These are phyloP conservation scores for Glyptemys insculpta DNA, from an alignment of 2,797 vertebrate species.

Conservation along the genomic window DNA sequence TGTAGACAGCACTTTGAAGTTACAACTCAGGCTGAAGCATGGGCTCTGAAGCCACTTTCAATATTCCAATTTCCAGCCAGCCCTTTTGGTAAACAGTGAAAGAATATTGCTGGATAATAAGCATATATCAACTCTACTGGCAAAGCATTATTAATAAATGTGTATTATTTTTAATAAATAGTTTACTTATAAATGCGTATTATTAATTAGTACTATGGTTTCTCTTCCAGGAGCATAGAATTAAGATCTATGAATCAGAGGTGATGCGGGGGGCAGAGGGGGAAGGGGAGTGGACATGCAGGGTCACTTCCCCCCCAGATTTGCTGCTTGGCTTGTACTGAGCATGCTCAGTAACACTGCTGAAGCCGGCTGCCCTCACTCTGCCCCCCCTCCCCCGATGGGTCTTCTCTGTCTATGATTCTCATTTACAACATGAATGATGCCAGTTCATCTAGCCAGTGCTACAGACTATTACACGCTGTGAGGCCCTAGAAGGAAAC, in stretches of 20 bases:
- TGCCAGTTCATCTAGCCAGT: neutral
- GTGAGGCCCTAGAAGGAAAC: rapidly evolving
- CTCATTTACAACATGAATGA: too few relatives aligned
- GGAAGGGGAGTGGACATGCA: too few relatives aligned
- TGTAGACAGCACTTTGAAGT: neutral
- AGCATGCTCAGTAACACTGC: too few relatives aligned
- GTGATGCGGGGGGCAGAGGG: too few relatives aligned
- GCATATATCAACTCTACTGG: neutral
- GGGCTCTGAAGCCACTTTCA: neutral
- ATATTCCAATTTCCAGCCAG: neutral
- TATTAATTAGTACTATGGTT: neutral
- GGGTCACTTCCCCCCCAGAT: too few relatives aligned
- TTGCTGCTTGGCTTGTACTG: too few relatives aligned
- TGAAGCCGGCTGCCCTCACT: too few relatives aligned
- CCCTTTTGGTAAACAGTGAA: neutral
- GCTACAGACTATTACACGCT: rapidly evolving
- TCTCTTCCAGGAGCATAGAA: neutral
- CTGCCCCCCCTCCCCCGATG: too few relatives aligned
- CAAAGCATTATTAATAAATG: neutral
- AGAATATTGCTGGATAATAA: neutral
- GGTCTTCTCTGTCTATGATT: too few relatives aligned
- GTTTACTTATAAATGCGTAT: neutral
- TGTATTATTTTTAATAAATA: neutral
- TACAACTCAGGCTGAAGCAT: neutral
- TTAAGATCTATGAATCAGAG: neutral